A percentile compares a stretch with the other conserved stretches of the same genome.
Evolutionary conservation across 2,113 vertebrate genomes (phyloP).

Genomic region (Bufo gargarizans): DNA sequence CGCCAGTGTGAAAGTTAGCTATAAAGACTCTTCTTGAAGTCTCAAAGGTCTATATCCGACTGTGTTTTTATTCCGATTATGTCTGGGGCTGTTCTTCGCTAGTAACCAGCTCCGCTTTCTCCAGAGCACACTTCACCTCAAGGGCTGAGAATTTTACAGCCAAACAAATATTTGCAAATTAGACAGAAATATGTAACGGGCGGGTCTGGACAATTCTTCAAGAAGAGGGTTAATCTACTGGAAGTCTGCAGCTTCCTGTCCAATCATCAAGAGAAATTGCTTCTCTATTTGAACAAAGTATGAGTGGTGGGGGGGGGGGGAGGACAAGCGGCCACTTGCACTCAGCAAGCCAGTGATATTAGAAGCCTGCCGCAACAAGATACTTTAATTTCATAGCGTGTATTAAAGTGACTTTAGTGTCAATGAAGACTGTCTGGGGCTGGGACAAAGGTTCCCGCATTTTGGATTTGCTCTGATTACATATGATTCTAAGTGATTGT

Average conservation of each 20-base stretch:
- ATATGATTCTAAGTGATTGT: background rate
- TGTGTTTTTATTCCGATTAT: background rate
- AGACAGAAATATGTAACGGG: slow-evolving; percentile 47
- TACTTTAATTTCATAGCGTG: slow-evolving; percentile 30
- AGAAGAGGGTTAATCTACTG: slow-evolving; percentile 30
- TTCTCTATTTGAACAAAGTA: slow-evolving; percentile 50
- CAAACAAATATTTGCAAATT: slow-evolving; percentile 39
- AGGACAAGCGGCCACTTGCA: slow-evolving; percentile 45
- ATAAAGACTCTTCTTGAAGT: background rate
- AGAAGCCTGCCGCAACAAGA: slow-evolving; percentile 48
- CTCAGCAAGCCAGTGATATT: slow-evolving; percentile 34
- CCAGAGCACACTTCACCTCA: slow-evolving; percentile 14
- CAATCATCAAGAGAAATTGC: slow-evolving; percentile 47
- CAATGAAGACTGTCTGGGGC: slow-evolving; percentile 13
- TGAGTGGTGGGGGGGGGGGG: slow-evolving; percentile 12
- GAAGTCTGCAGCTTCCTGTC: slow-evolving; percentile 41
- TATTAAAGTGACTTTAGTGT: slow-evolving; percentile 23
- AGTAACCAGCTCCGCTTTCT: slow-evolving; percentile 18
- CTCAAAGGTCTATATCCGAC: background rate
- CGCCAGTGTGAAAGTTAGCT: background rate
- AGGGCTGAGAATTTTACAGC: slow-evolving; percentile 33
- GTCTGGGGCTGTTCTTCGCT: background rate
- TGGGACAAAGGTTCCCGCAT: background rate
- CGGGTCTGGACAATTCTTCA: slow-evolving; percentile 41
- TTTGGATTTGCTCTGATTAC: background rate